Evolutionary conservation across 2,113 vertebrate species (phyloP), one percentile per base, ranked within the genome.

Genomic region (Istiophorus platypterus): DNA sequence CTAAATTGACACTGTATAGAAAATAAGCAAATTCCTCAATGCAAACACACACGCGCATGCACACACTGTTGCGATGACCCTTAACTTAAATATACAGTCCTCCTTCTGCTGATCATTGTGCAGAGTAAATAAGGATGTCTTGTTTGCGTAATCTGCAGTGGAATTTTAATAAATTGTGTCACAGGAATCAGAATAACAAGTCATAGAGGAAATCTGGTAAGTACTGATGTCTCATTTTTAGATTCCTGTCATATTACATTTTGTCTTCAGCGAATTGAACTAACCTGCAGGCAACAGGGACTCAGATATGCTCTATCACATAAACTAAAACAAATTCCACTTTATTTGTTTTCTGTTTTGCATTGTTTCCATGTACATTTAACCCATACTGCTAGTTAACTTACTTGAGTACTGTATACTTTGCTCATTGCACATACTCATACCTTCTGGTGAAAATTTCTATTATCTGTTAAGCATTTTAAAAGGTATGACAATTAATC

Each of bases 201-300:
- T 80, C 72, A 69, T 22, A 64, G 31, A 87, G 78, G 61, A 87
- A 82, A 82, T 79, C 74, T 80, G 49, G 0, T 81, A 58, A 87
- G 71, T 20, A 41, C 52, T 1, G 0, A 24, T 15, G 72, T 74
- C 85, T 90, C 82, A 54, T 63, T 73, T 75, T 56, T 47, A 71
- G 73, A 90, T 84, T 84, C 88, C 56, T 84, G n/a, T 47, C 59
- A 65, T 88, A 89, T 91, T 88, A 81, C 47, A 75, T 84, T 70
- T 67, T 66, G 41, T 58, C 64, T 52, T 77, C 58, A 45, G 56
- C 11, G 51, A 64, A 65, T 42, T 18, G 11, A 75, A 63, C 17
- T 42, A 4, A 52, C 61, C 85, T 49, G 69, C 29, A 41, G 80
- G 57, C 80, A 61, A 37, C n/a, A 20, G 14, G 31, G 9, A 24